phyloP scores from a whole-genome alignment of 2,888 invertebrate species.

The Ernsta delagoae region DNA sequence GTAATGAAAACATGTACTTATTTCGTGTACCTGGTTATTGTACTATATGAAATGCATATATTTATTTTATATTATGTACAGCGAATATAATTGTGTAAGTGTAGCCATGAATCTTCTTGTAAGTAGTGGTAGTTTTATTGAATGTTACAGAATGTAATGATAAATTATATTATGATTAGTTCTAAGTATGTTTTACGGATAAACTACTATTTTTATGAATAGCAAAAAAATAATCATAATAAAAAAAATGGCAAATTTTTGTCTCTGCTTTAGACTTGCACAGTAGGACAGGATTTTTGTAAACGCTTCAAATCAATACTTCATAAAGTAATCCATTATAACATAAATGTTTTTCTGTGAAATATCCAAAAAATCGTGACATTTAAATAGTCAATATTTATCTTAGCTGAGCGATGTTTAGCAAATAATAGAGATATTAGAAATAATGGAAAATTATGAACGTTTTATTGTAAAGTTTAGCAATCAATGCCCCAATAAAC shows the following conservation, averaged over 20 bases:
- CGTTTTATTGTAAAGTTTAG: neutral
- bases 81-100: neutral
- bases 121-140: too few species aligned
- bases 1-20: slow-evolving; percentile 2
- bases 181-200: neutral
- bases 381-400: too few species aligned
- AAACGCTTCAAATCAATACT: neutral
- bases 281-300: neutral
- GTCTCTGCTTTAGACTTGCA: slow-evolving; percentile 3
- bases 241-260: neutral
- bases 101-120: too few species aligned
- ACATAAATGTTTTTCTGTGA: too few species aligned
- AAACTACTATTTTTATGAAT: neutral
- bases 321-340: too few species aligned
- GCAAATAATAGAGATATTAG: neutral
- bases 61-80: slow-evolving; percentile 5
- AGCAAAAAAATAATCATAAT: neutral
- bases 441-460: neutral
- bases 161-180: too few species aligned
- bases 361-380: too few species aligned
- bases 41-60: neutral
- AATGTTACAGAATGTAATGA: too few species aligned
- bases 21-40: slow-evolving; percentile 4
- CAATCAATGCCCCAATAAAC: neutral
- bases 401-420: neutral